Base-by-base conservation (phyloP, 2,797 vertebrate species). In the Gymnocypris eckloni region DNA sequence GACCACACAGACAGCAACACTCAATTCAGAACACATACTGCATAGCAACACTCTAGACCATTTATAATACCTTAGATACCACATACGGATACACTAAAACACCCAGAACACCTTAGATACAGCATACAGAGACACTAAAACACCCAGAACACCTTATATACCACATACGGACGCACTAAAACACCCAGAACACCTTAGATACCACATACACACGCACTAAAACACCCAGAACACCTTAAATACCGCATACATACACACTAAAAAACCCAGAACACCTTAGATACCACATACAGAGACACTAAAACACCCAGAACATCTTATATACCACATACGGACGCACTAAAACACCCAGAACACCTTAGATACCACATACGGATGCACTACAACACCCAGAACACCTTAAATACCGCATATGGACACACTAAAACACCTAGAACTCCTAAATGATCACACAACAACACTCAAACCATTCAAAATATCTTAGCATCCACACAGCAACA, bases 111-210 rank as follows among this genome's bases (percentile, higher is more conserved):
- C 10, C 2, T 22, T n/a, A 12, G 20, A 1, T 11, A 12, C 4
- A 0, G 0, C 9, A 70, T 11, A 22, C 0, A 0, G 39, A 70
- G 0, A 6, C 37, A 5, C 18, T 41, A 22, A 70, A 6, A 0
- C 16, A 22, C 16, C 4, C 8, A 4, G 8, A 54, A 54, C 7
- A 59, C 4, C 1, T 8, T 72, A 0, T 1, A 12, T 25, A 25
- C 22, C 0, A 0, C 22, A 45, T 43, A 15, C 5, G 2, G 43
- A 43, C 0, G 13, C 20, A 2, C 37, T 13, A 3, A 39, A 2
- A 0, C 20, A 22, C 9, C 11, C 10, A 70, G 1, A 22, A 41
- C 1, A n/a, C 10, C 2, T 22, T n/a, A 12, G 11, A 1, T 11
- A 12, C 2, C 0, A 0, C 9, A 70, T 11, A 22, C 0, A 0